Evolutionary conservation across 1,140 invertebrate species (phyloP).

Genomic region (Himalopsyche phryganea): DNA sequence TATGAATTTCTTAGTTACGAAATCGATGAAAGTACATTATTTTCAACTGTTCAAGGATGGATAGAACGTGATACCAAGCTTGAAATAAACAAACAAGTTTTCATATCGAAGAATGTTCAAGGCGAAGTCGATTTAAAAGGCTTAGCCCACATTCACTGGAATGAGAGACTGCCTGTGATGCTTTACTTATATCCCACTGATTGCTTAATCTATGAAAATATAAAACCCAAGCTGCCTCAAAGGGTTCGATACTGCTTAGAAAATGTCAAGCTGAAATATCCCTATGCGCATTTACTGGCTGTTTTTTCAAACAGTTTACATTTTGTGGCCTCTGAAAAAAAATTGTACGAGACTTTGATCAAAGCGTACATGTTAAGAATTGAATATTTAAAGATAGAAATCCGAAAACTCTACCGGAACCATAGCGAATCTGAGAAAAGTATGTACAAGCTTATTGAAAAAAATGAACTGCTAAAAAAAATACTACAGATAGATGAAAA

Average conservation of each 20-base stretch:
- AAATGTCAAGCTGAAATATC: conserved; percentile 45
- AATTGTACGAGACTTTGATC: conserved; percentile 44
- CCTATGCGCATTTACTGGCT: conserved; percentile 44
- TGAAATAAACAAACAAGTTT: conserved; percentile 45
- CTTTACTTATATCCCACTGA: conserved; percentile 47
- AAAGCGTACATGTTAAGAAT: conserved; percentile 43
- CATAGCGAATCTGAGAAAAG: conserved; percentile 47
- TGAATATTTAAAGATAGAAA: conserved; percentile 45
- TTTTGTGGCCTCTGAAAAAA: conserved; percentile 47
- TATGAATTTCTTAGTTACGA: conserved; percentile 55
- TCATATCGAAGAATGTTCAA: conserved; percentile 41
- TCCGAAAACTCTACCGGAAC: conserved; percentile 42
- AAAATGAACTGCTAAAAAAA: conserved; percentile 40
- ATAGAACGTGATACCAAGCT: conserved; percentile 53
- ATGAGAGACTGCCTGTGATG: conserved; percentile 39
- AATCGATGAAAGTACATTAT: conserved; percentile 52
- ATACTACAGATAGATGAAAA: conserved; percentile 41
- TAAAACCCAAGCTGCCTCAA: conserved; percentile 44
- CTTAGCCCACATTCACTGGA: conserved; percentile 44
- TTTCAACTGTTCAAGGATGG: conserved; percentile 51
- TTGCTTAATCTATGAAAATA: conserved; percentile 40
- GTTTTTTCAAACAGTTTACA: conserved; percentile 44
- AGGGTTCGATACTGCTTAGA: conserved; percentile 46
- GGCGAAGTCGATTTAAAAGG: conserved; percentile 39
- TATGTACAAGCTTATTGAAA: conserved; percentile 43